Percentiles rank a stretch among this genome's conserved stretches.
phyloP scores from a whole-genome alignment of 2,113 vertebrate species.

The Theropithecus gelada region DNA sequence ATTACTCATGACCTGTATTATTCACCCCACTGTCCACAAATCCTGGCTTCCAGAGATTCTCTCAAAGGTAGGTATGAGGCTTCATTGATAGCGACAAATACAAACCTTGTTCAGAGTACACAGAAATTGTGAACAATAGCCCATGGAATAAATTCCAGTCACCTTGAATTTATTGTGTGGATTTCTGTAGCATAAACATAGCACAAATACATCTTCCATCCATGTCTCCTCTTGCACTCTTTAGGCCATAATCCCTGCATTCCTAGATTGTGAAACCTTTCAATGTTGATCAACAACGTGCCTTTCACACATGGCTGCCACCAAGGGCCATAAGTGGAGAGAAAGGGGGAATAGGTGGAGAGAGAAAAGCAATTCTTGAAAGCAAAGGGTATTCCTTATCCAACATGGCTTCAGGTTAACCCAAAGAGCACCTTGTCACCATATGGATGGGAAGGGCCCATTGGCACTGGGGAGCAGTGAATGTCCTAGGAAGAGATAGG shows the following conservation, averaged over 20 bases:
- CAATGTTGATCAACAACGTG: not conserved
- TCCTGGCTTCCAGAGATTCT: not conserved
- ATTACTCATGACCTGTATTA: not conserved
- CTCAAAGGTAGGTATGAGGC: not conserved
- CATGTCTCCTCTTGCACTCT: not conserved
- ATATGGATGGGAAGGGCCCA: not conserved
- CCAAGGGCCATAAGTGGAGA: not conserved
- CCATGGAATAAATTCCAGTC: not conserved
- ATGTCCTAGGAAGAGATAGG: not conserved
- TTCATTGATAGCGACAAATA: not conserved
- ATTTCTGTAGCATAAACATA: not conserved
- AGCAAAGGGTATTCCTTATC: not conserved
- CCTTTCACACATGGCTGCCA: not conserved
- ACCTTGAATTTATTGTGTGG: not conserved
- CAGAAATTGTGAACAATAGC: not conserved
- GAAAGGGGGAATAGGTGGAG: not conserved
- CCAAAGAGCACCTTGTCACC: not conserved
- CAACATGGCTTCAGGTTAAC: not conserved
- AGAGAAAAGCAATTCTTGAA: not conserved
- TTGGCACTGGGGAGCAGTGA: not conserved
- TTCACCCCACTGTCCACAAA: not conserved
- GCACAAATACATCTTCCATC: not conserved
- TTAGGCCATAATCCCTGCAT: not conserved
- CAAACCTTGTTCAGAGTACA: not conserved
- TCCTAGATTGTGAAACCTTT: not conserved